Conservation (phyloP, 2,797 vertebrate species). For the Eulemur coronatus region DNA sequence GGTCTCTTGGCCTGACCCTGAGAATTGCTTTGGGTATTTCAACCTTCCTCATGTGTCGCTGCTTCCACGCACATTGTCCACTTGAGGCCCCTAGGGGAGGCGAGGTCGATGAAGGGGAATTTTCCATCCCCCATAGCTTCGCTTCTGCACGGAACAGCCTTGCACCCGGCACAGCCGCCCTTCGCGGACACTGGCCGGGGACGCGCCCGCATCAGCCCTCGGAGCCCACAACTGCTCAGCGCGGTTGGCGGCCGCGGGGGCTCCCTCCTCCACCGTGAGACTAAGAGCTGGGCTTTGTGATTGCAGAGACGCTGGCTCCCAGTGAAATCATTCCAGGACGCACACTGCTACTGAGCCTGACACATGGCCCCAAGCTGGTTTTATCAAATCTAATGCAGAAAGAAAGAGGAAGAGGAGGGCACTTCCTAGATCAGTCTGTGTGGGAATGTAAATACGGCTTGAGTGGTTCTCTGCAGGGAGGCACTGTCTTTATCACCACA, state of each 20-base stretch:
- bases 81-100: rapidly evolving
- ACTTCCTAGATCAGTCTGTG: too few species aligned
- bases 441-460: background rate
- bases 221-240: background rate
- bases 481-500: background rate
- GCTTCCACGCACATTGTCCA: background rate
- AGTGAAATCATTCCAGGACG: too few species aligned
- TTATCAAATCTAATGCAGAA: background rate
- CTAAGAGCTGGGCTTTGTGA: background rate
- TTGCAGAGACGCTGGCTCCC: too few species aligned
- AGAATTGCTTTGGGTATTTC: background rate
- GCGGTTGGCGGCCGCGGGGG: background rate
- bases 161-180: background rate
- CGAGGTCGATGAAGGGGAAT: background rate
- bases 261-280: background rate
- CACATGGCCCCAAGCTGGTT: background rate
- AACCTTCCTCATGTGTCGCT: background rate
- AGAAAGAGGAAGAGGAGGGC: background rate
- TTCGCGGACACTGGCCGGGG: too few species aligned
- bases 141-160: rapidly evolving
- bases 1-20: rapidly evolving
- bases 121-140: background rate
- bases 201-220: background rate
- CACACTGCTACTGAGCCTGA: background rate
- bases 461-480: background rate